Percentiles rank a stretch among this genome's conserved stretches.
Conservation (phyloP, 2,797 vertebrate genomes). For the Luscinia megarhynchos region DNA sequence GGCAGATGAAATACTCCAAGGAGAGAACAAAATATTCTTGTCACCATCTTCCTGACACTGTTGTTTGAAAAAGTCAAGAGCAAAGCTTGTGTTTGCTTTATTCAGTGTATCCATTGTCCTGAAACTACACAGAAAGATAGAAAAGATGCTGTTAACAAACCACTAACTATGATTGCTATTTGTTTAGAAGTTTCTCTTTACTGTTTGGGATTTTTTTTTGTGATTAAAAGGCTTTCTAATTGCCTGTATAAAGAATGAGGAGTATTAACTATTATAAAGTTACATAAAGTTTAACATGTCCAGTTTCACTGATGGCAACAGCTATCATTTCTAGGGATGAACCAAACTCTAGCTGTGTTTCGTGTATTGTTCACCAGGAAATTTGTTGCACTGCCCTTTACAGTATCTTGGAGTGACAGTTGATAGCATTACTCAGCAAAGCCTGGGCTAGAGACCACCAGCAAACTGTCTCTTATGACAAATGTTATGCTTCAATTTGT, state of each 20-base stretch:
- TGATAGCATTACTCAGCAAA: neutral
- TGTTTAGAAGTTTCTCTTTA: neutral
- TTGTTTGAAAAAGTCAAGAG: constrained; percentile 75
- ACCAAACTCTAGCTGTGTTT: neutral
- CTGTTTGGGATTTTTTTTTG: neutral
- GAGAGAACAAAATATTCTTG: constrained; percentile 78
- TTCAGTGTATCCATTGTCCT: constrained; percentile 74
- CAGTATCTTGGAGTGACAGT: neutral
- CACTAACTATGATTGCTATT: neutral
- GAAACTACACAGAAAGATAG: constrained; percentile 21
- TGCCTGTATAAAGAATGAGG: neutral
- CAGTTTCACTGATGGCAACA: neutral
- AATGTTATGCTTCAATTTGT: neutral
- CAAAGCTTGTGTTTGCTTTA: constrained; percentile 75
- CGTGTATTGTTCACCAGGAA: neutral
- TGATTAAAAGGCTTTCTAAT: neutral
- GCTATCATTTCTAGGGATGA: neutral
- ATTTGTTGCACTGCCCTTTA: neutral
- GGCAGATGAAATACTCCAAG: constrained; percentile 74
- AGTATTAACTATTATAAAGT: neutral
- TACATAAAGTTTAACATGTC: neutral
- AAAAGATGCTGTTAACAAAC: neutral
- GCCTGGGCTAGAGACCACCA: neutral
- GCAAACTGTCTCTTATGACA: neutral
- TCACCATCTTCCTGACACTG: constrained; percentile 30